A percentile compares a stretch with the other conserved stretches of the same genome.
These are phyloP conservation scores for Lingula anatina DNA, from an alignment of 2,888 invertebrate genomes.

Conservation along the genomic window DNA sequence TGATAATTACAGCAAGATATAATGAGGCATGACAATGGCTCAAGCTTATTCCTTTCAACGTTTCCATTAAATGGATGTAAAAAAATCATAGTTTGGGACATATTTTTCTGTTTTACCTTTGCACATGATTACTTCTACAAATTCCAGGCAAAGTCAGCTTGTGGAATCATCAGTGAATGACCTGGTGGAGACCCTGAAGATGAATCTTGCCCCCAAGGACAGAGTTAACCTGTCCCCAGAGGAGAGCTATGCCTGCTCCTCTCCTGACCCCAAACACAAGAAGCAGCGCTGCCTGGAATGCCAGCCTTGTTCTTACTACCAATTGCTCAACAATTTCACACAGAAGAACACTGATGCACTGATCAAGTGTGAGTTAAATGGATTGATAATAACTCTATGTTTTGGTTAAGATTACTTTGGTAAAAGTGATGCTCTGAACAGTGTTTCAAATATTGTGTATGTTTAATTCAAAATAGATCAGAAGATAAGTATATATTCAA, in stretches of 20 bases:
- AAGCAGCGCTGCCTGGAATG: slow-evolving; percentile 49
- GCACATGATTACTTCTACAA: slow-evolving; percentile 4
- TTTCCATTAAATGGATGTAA: too few relatives aligned
- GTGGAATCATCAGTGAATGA: slow-evolving; percentile 52
- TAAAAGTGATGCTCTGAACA: too few relatives aligned
- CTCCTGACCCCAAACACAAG: slow-evolving; percentile 39
- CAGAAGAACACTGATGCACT: slow-evolving; percentile 87
- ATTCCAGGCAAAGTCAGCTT: slow-evolving; percentile 43
- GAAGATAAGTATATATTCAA: too few relatives aligned
- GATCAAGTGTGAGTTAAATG: slow-evolving; percentile 57
- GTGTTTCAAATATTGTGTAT: too few relatives aligned
- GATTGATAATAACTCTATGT: too few relatives aligned
- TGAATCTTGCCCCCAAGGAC: slow-evolving; percentile 34
- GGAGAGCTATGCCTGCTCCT: slow-evolving; percentile 35
- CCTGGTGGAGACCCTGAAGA: slow-evolving; percentile 45
- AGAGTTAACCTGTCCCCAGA: slow-evolving; percentile 57
- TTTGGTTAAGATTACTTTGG: too few relatives aligned
- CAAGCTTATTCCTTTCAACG: too few relatives aligned
- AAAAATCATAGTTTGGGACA: too few relatives aligned
- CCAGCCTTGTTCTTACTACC: slow-evolving; percentile 46
- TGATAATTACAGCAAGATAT: too few relatives aligned
- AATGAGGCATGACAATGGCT: too few relatives aligned
- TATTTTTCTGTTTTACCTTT: too few relatives aligned
- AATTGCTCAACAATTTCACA: slow-evolving; percentile 62
- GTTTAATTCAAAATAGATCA: too few relatives aligned